phyloP scores from a whole-genome alignment of 2,113 vertebrate genomes.

The Entosphenus tridentatus region DNA sequence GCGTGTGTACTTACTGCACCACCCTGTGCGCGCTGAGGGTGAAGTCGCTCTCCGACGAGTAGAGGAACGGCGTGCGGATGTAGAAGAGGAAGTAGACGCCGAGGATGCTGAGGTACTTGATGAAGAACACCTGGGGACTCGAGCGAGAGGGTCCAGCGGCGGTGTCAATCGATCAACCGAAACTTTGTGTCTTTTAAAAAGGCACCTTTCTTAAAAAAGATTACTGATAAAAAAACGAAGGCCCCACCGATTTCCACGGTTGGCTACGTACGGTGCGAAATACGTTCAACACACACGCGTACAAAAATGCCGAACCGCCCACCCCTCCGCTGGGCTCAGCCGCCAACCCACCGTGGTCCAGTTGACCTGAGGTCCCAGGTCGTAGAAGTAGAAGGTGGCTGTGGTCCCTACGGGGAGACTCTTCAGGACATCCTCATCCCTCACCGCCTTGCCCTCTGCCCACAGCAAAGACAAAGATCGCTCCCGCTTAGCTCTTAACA shows the following conservation, averaged over 20 bases:
- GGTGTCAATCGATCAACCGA: too few relatives aligned
- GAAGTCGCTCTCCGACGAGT: not conserved
- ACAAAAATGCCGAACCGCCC: too few relatives aligned
- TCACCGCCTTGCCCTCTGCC: slow-evolving; percentile 63
- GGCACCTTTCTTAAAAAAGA: too few relatives aligned
- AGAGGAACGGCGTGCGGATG: not conserved
- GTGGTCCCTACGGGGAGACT: slow-evolving; percentile 79
- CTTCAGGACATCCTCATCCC: slow-evolving; percentile 72
- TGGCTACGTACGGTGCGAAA: too few relatives aligned
- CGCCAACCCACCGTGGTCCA: slow-evolving; percentile 58
- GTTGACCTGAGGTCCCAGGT: slow-evolving; percentile 81
- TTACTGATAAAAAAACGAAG: too few relatives aligned
- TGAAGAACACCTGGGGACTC: too few relatives aligned
- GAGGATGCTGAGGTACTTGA: not conserved
- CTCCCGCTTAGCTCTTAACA: slow-evolving; percentile 3
- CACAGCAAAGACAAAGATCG: too few relatives aligned
- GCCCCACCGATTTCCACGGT: too few relatives aligned
- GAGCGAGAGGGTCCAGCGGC: too few relatives aligned
- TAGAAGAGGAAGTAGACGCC: slow-evolving; percentile 1
- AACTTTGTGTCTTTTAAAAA: too few relatives aligned
- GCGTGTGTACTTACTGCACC: not conserved
- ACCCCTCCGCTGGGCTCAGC: too few relatives aligned
- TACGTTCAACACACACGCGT: too few relatives aligned
- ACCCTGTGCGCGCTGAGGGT: not conserved
- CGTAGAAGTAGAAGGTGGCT: slow-evolving; percentile 73